A percentile compares a stretch with the other conserved stretches of the same genome.
Conservation (phyloP, 2,888 invertebrate species). For the Epistrophe eligans region DNA sequence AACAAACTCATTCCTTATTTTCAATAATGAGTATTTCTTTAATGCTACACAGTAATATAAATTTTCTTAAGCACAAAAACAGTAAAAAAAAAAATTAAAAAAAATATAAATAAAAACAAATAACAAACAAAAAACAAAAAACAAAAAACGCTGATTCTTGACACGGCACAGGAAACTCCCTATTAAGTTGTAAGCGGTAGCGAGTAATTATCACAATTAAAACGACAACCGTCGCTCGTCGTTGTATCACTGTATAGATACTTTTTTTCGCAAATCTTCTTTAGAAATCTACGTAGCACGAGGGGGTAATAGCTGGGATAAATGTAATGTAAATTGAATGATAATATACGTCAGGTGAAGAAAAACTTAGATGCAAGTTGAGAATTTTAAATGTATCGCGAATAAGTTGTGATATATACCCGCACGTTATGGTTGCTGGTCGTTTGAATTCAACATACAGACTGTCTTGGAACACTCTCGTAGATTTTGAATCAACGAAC, state of each 20-base stretch:
- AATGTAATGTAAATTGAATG: slow-evolving; percentile 41
- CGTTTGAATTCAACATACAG: slow-evolving; percentile 69
- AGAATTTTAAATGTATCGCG: slow-evolving; percentile 12
- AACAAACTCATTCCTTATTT: background rate
- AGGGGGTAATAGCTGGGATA: slow-evolving; percentile 44
- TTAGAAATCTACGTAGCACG: slow-evolving; percentile 12
- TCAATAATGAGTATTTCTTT: background rate
- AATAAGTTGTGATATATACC: slow-evolving; percentile 21
- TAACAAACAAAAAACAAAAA: background rate
- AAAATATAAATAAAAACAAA: background rate
- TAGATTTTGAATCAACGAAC: slow-evolving; percentile 41
- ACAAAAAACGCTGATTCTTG: slow-evolving; percentile 35
- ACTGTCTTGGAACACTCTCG: slow-evolving; percentile 37
- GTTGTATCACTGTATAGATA: slow-evolving; percentile 53
- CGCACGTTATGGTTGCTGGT: slow-evolving; percentile 54
- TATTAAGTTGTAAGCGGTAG: slow-evolving; percentile 57
- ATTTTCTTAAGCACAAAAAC: slow-evolving; percentile 14
- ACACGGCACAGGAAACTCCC: slow-evolving; percentile 58
- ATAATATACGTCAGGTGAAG: slow-evolving; percentile 56
- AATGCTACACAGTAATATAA: slow-evolving; percentile 10
- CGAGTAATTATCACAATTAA: slow-evolving; percentile 64
- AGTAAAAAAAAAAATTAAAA: background rate
- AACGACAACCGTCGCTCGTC: slow-evolving; percentile 57
- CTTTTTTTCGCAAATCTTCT: slow-evolving; percentile 44
- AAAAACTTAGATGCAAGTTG: slow-evolving; percentile 40